Base-by-base conservation (phyloP, 1,140 invertebrate species). In the Drosophila lowei region DNA sequence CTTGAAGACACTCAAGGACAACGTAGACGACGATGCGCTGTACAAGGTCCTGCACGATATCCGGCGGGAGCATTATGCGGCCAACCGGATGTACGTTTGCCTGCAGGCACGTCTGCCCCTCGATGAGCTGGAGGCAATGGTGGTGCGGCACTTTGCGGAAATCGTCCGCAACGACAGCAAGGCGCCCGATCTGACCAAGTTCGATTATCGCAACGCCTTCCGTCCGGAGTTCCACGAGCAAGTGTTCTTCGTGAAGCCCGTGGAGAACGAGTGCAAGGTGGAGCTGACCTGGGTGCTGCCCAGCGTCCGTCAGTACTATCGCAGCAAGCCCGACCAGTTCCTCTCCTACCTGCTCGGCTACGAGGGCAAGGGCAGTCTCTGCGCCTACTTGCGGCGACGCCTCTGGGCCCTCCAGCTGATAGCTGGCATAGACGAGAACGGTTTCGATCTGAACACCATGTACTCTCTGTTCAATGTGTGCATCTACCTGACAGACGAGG, bases 41-140 rank as follows among this genome's bases (percentile, higher is more conserved):
- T 93, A 95, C 67, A 79, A 93, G 52, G 92, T 93, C 8, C 91
- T 98, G 2, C 94, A 97, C 65, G 94, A 96, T 54, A 98, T 98
- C 88, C 93, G 96, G 56, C 93, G 94, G 73, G 92, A 95, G 43
- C 95, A 97, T 91, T 99, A 99, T 83, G 96, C 96, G 23, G 96
- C 97, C 5, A 95, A 98, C 84, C 93, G 97, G 62, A 98, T 99
- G 97, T 97, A 94, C 42, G 85, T 98, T 3, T 94, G 96, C 67
- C 93, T 99, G 44, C 91, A 96, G 93, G 96, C 96, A 3, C 94
- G 96, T 88, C 92, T 98, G 81, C 93, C 95, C 9, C 92, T 98
- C 5, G 94, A 96, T 61, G 93, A 93, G 0, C 81, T 99, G 47
- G 95, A 97, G 56, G 88, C 92, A 38, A 90, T 93, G 7, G 95